phyloP scores from a whole-genome alignment of 2,797 vertebrate species.

The Salmo trutta region DNA sequence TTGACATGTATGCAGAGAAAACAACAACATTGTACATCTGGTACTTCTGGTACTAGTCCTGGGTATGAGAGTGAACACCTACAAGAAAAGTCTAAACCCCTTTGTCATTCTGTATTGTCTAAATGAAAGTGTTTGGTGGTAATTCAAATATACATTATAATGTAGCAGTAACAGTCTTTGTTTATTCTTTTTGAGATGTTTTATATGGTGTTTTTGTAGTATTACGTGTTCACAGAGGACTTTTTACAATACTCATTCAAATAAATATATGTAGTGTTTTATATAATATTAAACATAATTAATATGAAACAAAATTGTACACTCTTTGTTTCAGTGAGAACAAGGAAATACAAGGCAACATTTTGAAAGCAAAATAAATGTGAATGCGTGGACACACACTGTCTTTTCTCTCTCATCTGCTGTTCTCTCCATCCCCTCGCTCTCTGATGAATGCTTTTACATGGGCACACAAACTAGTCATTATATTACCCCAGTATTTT shows the following conservation, averaged over 20 bases:
- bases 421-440: constrained; percentile 10
- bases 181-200: background rate
- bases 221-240: background rate
- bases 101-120: background rate
- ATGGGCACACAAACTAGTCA: constrained; percentile 68
- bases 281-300: background rate
- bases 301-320: background rate
- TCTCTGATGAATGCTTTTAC: constrained; percentile 72
- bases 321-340: constrained; percentile 4
- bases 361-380: background rate
- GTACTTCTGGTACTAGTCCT: too few species aligned
- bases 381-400: background rate
- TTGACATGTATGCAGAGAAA: background rate
- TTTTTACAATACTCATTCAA: background rate
- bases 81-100: too few species aligned
- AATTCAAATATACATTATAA: background rate
- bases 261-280: background rate
- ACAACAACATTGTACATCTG: background rate
- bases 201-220: background rate
- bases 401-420: constrained; percentile 42
- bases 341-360: background rate
- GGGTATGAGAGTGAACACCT: too few species aligned
- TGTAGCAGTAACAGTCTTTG: background rate
- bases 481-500: constrained; percentile 75
- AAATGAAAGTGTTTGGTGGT: background rate